Conservation (phyloP, 2,888 invertebrate genomes). For the Nomada fucata region DNA sequence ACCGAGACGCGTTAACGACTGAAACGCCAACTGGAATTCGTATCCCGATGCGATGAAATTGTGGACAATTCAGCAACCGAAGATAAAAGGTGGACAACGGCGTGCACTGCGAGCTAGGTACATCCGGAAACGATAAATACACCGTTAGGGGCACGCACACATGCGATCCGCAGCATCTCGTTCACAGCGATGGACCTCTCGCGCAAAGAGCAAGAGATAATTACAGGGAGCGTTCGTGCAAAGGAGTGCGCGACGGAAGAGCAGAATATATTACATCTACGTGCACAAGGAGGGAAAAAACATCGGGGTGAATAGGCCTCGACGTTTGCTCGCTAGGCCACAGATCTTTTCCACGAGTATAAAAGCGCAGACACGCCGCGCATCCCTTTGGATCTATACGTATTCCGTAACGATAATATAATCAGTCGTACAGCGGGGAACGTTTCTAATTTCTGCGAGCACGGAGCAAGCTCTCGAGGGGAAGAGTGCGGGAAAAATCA, state of each 20-base stretch:
- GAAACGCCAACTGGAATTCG: constrained; percentile 1
- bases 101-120: constrained; percentile 52
- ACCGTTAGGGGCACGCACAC: constrained; percentile 41
- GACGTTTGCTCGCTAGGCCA: constrained; percentile 24
- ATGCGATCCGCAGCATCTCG: constrained; percentile 24
- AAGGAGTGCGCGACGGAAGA: constrained; percentile 50
- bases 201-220: constrained; percentile 62
- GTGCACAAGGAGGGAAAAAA: constrained; percentile 42
- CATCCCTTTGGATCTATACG: constrained; percentile 17
- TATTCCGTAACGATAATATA: constrained; percentile 34
- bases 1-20: background rate
- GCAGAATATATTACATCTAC: constrained; percentile 55
- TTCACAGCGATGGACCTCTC: constrained; percentile 43
- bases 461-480: background rate
- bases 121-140: constrained; percentile 77
- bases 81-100: background rate
- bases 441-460: constrained; percentile 11
- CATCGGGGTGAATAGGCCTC: constrained; percentile 53
- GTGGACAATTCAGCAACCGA: constrained; percentile 11
- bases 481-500: background rate
- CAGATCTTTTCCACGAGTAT: constrained; percentile 24
- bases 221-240: constrained; percentile 55
- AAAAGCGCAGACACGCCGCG: background rate
- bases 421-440: constrained; percentile 16
- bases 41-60: constrained; percentile 15